Base-by-base conservation (phyloP, 2,888 invertebrate genomes). In the Orthonevra nobilis region DNA sequence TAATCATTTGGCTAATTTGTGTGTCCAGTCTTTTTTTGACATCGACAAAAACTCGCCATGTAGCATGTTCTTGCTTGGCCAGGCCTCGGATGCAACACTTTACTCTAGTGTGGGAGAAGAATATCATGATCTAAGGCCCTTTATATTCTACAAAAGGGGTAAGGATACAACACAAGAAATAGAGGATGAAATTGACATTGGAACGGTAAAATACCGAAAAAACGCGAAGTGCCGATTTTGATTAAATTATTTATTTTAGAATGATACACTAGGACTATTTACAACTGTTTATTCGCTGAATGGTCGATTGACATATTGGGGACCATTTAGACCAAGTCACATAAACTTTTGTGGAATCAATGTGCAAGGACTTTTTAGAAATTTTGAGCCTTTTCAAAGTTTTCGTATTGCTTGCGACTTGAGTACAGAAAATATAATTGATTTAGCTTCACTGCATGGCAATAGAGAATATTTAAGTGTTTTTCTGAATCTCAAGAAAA, bases 1-100 rank as follows among this genome's bases (percentile, higher is more conserved):
- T 83, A 92, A 93, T 86, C 89, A 91, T 72, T 86, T 94, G 69
- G 92, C 92, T 1, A 94, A 94, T 86, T 89, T 94, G 86, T 94
- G 94, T 83, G 89, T 91, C 0, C 85, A 93, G 61, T 90, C 90
- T 4, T 87, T 92, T 68, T 92, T 90, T 83, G 87, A 89, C 10
- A 89, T 91, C 81, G 90, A 89, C 10, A 87, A 89, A 69, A 87
- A 89, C 64, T 89, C 90, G 3, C 90, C 91, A 0, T 91, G 91
- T 75, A 86, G 86, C 28, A 77, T 86, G 10, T 89, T 89, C 72
- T 73, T 87, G 60, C 82, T 87, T 2, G 83, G 85, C 23, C 89
- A 89, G 75, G 85, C 87, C 46, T 85, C 87, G 1, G 88, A 88
- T 83, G 83, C 84, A 44, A 82, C 84, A 30, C 83, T 86, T 60